Conservation (phyloP, 2,888 invertebrate genomes). For the Notocelia uddmanniana region DNA sequence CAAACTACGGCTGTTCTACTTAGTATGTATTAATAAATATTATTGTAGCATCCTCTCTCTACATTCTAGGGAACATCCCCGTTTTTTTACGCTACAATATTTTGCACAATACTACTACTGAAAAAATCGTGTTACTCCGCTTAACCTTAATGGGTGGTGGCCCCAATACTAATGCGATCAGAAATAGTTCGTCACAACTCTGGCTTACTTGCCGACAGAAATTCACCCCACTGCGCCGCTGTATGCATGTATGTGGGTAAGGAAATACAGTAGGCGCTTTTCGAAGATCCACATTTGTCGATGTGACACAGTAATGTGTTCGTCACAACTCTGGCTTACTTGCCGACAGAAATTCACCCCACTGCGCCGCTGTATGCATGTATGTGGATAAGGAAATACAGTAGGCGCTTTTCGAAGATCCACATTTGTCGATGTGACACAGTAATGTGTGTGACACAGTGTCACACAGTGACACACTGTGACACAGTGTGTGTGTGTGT, state of each 20-base stretch:
- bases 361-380: background rate
- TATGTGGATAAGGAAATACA: constrained; percentile 1
- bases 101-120: too few species aligned
- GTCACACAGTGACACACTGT: too few species aligned
- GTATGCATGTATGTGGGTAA: background rate
- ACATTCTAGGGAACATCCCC: too few species aligned
- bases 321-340: constrained; percentile 19
- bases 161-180: constrained; percentile 28
- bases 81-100: too few species aligned
- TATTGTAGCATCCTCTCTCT: too few species aligned
- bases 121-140: background rate
- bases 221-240: constrained; percentile 12
- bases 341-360: constrained; percentile 24
- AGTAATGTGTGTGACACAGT: constrained; percentile 7
- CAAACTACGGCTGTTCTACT: too few species aligned
- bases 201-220: constrained; percentile 21
- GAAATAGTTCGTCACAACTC: constrained; percentile 25
- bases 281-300: background rate
- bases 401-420: background rate
- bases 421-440: too few species aligned
- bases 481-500: too few species aligned
- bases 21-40: too few species aligned
- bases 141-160: constrained; percentile 6
- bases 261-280: constrained; percentile 16
- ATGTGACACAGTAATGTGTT: background rate